These are phyloP conservation scores for Uropetala carovei DNA, from an alignment of 2,888 invertebrate genomes.

Conservation along the genomic window DNA sequence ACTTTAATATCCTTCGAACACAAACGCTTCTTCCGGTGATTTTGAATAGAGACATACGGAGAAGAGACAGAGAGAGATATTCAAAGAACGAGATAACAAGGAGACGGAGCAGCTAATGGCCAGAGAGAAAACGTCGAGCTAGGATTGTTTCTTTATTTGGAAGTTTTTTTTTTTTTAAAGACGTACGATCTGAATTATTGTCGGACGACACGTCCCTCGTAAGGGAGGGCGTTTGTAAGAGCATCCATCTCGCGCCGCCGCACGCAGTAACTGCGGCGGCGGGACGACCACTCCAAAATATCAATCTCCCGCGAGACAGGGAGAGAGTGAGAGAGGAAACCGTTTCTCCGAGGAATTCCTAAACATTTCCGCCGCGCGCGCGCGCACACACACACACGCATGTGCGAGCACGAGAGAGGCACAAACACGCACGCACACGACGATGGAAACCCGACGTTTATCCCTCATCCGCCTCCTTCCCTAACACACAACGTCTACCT, in stretches of 20 bases:
- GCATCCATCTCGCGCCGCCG: constrained; percentile 8
- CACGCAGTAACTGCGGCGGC: constrained; percentile 7
- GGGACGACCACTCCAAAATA: constrained; percentile 40
- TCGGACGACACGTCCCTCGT: neutral
- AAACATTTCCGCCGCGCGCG: neutral
- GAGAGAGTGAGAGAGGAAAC: neutral
- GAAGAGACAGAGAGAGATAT: constrained; percentile 31
- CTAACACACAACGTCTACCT: neutral
- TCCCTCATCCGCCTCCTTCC: neutral
- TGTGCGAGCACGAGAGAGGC: neutral
- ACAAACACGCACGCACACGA: neutral
- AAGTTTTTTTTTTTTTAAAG: neutral
- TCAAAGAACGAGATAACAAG: constrained; percentile 47
- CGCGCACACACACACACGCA: no score
- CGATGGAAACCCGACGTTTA: neutral
- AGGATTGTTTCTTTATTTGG: constrained; percentile 28
- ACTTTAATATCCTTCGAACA: constrained; percentile 1
- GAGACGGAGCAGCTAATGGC: constrained; percentile 45
- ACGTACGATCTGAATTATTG: constrained; percentile 30
- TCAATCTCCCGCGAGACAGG: constrained; percentile 38
- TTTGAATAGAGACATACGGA: constrained; percentile 47
- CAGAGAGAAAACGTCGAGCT: neutral
- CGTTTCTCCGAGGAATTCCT: constrained; percentile 10
- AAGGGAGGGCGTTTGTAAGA: neutral
- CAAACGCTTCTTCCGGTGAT: neutral